These are phyloP conservation scores for Polyommatus iphigenia DNA, from an alignment of 2,888 invertebrate species.

Conservation along the genomic window DNA sequence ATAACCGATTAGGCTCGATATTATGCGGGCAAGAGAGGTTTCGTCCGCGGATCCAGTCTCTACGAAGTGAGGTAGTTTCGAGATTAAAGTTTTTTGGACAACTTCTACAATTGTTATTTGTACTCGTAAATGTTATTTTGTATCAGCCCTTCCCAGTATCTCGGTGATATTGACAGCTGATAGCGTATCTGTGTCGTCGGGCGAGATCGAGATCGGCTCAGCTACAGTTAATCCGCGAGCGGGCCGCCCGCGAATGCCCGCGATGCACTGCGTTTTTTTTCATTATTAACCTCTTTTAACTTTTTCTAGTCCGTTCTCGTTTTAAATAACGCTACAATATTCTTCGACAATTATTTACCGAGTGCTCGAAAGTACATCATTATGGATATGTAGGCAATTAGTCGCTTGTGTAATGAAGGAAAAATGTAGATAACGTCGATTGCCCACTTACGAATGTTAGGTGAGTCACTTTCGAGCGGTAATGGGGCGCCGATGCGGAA, in stretches of 20 bases:
- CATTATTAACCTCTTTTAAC: slow-evolving; percentile 29
- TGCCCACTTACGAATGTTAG: slow-evolving; percentile 33
- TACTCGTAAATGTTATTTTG: background rate
- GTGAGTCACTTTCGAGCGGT: slow-evolving; percentile 53
- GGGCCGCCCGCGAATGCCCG: background rate
- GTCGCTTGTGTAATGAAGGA: slow-evolving; percentile 26
- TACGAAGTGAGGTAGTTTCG: background rate
- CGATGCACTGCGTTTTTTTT: slow-evolving; percentile 26
- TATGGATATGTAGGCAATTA: slow-evolving; percentile 23
- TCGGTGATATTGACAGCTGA: slow-evolving; percentile 1
- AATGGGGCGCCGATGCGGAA: slow-evolving; percentile 54
- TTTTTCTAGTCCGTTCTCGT: slow-evolving; percentile 27
- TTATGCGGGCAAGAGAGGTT: background rate
- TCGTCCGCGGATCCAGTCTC: background rate
- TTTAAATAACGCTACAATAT: slow-evolving; percentile 23
- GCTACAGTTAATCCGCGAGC: slow-evolving; percentile 26
- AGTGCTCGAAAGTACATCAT: slow-evolving; percentile 14
- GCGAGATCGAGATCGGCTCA: slow-evolving; percentile 43
- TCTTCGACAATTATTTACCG: slow-evolving; percentile 7
- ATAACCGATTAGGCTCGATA: background rate
- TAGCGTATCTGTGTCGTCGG: slow-evolving; percentile 36
- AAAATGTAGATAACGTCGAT: slow-evolving; percentile 31
- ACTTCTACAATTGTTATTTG: background rate
- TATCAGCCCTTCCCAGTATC: slow-evolving; percentile 2
- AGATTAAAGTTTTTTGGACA: background rate